Evolutionary conservation across 2,113 vertebrate genomes (phyloP), one percentile per base, ranked within the genome.

Genomic region (Potamarius usumacintae): DNA sequence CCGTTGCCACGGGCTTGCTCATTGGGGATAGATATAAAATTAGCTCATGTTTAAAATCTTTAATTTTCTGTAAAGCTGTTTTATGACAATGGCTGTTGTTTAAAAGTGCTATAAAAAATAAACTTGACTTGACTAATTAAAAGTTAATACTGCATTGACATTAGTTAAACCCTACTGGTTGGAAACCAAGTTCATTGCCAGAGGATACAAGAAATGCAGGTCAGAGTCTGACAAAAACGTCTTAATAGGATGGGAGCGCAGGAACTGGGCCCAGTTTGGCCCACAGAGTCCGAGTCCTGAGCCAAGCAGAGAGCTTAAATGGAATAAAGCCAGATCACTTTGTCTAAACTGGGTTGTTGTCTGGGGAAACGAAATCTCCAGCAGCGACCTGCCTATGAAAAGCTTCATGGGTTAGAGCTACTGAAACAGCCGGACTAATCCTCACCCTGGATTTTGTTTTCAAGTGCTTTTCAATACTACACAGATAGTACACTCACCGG

Each of bases 291-390:
- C 48, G 55, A 72, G 82, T 76, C 84, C 76, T 74, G 85, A 86
- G 65, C 78, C 71, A 55, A 84, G 57, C 72, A 30, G 58, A 83
- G 77, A 63, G 57, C 71, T 81, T 87, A 20, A 71, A 71, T 92
- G 92, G 92, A 91, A 89, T 83, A 72, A 86, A 77, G 86, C 92
- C 93, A 92, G 91, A 72, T 62, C 90, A 53, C 88, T 50, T 85
- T 86, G 89, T 93, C 91, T 92, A 91, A 93, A 93, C 93, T 90
- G 91, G 93, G 91, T 91, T 92, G 93, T 89, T 88, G 85, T 89
- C 87, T 88, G 55, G 65, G 85, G 67, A 52, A 90, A 88, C 86
- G 69, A 86, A 88, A 84, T 71, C 84, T 90, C 84, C 87, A 84
- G 22, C 80, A 84, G 74, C 57, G 86, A 63, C 84, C 74, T 81